Evolutionary conservation across 2,797 vertebrate genomes (phyloP), one percentile per base, ranked within the genome.

Genomic region (Heteromormyrus szaboi): DNA sequence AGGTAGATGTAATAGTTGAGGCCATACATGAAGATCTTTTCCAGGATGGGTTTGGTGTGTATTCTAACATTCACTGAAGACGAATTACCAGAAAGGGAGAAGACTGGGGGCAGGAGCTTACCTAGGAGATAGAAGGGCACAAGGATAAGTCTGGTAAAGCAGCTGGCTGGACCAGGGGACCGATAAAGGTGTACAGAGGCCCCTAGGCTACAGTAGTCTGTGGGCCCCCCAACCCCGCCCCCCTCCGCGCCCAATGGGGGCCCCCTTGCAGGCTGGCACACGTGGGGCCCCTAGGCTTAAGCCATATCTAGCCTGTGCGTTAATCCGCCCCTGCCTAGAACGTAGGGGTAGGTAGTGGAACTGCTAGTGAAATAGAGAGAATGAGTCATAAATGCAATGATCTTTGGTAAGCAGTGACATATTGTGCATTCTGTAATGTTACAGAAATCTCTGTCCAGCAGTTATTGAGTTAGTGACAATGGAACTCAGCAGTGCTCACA

Each of bases 91-190:
- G 68, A 88, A 89, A 96, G 22, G 2, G 22, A 93, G 89, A 96
- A 95, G 17, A 92, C 90, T 0, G 96, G 96, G 79, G 95, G 92
- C 6, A 12, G 88, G 84, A 96, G 53, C 3, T 92, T 2, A 89
- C 92, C 96, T 96, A 56, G 65, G n/a, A 56, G 14, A 53, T 33
- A 81, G 41, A 81, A 72, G 5, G 62, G 33, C 29, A 56, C 51
- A 59, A 85, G 44, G 14, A 14, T 7, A 17, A 41, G 56, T 29
- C 41, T 72, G 56, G 25, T n/a, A 51, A 59, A 53, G 68, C 17
- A 37, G 2, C 37, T 3, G 3, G 25, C 25, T 25, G 37, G 0
- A 7, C 7, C 46, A 51, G 19, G 33, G 33, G 33, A 25, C 25
- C 25, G 25, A 29, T 29, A 29, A 37, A 37, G 33, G 33, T 37